A percentile compares a stretch with the other conserved stretches of the same genome.
These are phyloP conservation scores for Trogon surrucura DNA, from an alignment of 2,113 vertebrate genomes.

Conservation along the genomic window DNA sequence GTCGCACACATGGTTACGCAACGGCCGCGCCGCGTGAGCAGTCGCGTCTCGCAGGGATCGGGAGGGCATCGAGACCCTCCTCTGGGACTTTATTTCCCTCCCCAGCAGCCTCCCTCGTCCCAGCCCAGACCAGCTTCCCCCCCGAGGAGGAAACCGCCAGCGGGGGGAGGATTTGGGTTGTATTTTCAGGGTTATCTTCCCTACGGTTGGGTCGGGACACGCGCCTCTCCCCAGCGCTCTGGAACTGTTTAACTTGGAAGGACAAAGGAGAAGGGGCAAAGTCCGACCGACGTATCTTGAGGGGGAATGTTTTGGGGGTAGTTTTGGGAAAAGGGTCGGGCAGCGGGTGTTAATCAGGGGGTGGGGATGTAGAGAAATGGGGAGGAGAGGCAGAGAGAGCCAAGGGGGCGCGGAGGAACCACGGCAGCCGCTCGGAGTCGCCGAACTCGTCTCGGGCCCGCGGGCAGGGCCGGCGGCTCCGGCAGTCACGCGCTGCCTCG, in stretches of 20 bases:
- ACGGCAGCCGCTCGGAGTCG: neutral
- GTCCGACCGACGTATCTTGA: neutral
- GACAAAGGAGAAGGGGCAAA: neutral
- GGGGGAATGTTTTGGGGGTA: neutral
- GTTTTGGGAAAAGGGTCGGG: neutral
- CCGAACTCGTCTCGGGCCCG: neutral
- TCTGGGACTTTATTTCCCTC: neutral
- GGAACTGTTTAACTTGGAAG: conserved; percentile 58
- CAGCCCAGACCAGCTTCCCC: neutral
- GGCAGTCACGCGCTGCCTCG: conserved; percentile 9
- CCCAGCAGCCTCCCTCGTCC: neutral
- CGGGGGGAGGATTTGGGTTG: neutral
- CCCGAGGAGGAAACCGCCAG: neutral
- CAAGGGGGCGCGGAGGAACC: neutral
- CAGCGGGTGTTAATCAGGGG: neutral
- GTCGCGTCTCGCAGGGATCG: neutral
- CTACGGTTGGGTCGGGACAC: accelerated
- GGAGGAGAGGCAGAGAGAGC: neutral
- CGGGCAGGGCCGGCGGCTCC: conserved; percentile 17
- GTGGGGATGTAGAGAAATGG: neutral
- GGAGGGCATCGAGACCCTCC: neutral
- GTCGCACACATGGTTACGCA: conserved; percentile 8
- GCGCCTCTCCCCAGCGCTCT: neutral
- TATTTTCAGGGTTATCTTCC: neutral
- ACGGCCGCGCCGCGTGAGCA: neutral